Evolutionary conservation across 1,140 invertebrate genomes (phyloP).

Genomic region (Lethrus apterus): DNA sequence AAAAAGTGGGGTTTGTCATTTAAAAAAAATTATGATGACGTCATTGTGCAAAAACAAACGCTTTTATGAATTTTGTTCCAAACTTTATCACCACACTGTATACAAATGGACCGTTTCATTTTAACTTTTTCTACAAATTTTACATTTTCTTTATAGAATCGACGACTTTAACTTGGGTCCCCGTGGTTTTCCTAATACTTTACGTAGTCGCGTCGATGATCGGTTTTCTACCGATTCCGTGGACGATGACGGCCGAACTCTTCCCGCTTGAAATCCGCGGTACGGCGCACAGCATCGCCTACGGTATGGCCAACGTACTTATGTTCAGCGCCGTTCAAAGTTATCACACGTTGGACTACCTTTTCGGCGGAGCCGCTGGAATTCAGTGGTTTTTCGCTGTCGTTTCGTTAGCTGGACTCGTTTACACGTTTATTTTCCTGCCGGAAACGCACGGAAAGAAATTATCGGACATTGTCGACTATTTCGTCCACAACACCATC

Average conservation of each 20-base stretch:
- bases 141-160: constrained; percentile 26
- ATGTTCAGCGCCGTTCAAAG: constrained; percentile 49
- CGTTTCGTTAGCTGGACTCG: constrained; percentile 48
- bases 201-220: constrained; percentile 52
- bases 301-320: constrained; percentile 45
- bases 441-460: constrained; percentile 67
- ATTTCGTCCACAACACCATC: constrained; percentile 45
- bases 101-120: too few species aligned
- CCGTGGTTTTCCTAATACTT: constrained; percentile 42
- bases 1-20: too few species aligned
- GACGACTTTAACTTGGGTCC: constrained; percentile 25
- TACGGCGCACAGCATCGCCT: constrained; percentile 46
- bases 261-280: constrained; percentile 54
- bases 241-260: constrained; percentile 55
- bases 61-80: too few species aligned
- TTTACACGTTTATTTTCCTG: constrained; percentile 55
- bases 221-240: constrained; percentile 51
- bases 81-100: too few species aligned
- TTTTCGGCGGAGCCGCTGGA: constrained; percentile 50
- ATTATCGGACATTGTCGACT: constrained; percentile 59
- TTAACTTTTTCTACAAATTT: too few species aligned
- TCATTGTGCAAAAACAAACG: too few species aligned
- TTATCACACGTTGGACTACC: constrained; percentile 41
- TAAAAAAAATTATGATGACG: too few species aligned
- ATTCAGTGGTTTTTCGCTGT: constrained; percentile 63